A percentile compares a stretch with the other conserved stretches of the same genome.
Evolutionary conservation across 2,797 vertebrate species (phyloP).

Genomic region (Scyliorhinus canicula): DNA sequence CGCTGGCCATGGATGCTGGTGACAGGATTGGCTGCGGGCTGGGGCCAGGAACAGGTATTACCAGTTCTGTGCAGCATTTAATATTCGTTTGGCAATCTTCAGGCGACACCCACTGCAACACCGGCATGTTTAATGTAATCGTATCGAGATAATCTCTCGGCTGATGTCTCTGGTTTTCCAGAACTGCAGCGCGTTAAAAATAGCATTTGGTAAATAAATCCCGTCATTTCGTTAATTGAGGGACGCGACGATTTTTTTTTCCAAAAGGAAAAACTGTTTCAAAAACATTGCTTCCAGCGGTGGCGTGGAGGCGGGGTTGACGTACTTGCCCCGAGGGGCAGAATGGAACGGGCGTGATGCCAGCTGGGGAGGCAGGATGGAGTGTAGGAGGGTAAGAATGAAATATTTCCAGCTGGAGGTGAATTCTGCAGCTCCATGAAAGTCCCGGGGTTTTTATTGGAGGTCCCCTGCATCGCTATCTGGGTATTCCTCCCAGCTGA

Average conservation of each 20-base stretch:
- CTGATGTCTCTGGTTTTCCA: not conserved
- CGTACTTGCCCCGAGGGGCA: not conserved
- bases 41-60: slow-evolving; percentile 29
- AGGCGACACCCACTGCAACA: not conserved
- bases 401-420: not conserved
- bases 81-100: slow-evolving; percentile 34
- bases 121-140: not conserved
- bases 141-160: slow-evolving; percentile 18
- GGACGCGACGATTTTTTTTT: too few species aligned
- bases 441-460: not conserved
- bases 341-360: not conserved
- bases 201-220: not conserved
- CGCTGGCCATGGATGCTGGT: not conserved
- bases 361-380: not conserved
- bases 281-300: not conserved
- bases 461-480: not conserved
- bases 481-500: not conserved
- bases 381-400: not conserved
- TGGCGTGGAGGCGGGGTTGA: not conserved
- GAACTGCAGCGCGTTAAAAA: not conserved
- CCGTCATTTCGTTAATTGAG: slow-evolving; percentile 22
- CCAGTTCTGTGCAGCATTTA: slow-evolving; percentile 15
- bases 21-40: not conserved
- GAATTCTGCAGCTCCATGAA: not conserved
- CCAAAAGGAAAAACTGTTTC: slow-evolving; percentile 2